Evolutionary conservation across 2,888 invertebrate species (phyloP).

Genomic region (Patella ulyssiponensis): DNA sequence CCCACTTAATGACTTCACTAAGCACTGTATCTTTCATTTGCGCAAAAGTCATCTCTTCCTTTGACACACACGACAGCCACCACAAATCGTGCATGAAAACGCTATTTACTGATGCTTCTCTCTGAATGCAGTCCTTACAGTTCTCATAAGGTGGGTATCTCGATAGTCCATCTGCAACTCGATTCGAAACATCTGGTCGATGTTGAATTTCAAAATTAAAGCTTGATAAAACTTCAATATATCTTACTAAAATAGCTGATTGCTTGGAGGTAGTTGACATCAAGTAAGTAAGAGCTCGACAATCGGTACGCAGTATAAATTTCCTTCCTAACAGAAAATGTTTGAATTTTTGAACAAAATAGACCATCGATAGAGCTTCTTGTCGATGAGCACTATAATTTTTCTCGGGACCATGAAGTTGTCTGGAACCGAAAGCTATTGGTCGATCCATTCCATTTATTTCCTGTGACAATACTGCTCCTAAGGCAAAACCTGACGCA

Average conservation of each 20-base stretch:
- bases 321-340: not conserved
- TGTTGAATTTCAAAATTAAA: not conserved
- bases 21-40: not conserved
- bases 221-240: not conserved
- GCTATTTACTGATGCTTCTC: not conserved
- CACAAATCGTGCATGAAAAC: not conserved
- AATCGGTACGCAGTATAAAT: not conserved
- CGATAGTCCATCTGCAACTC: not conserved
- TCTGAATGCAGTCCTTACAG: not conserved
- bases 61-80: not conserved
- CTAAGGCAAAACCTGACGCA: constrained; percentile 21
- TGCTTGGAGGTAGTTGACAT: constrained; percentile 3
- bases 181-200: not conserved
- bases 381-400: no score
- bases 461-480: constrained; percentile 30
- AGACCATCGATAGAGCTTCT: not conserved
- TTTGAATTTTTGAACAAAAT: not conserved
- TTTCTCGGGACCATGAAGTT: no score
- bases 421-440: constrained; percentile 27
- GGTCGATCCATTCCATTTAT: constrained; percentile 17
- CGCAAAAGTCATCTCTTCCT: not conserved
- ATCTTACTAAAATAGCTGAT: not conserved
- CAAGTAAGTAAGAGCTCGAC: not conserved
- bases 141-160: not conserved
- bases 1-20: not conserved